Evolutionary conservation across 2,888 invertebrate species (phyloP), one percentile per base, ranked within the genome.

Genomic region (Dermolepida albohirtum): DNA sequence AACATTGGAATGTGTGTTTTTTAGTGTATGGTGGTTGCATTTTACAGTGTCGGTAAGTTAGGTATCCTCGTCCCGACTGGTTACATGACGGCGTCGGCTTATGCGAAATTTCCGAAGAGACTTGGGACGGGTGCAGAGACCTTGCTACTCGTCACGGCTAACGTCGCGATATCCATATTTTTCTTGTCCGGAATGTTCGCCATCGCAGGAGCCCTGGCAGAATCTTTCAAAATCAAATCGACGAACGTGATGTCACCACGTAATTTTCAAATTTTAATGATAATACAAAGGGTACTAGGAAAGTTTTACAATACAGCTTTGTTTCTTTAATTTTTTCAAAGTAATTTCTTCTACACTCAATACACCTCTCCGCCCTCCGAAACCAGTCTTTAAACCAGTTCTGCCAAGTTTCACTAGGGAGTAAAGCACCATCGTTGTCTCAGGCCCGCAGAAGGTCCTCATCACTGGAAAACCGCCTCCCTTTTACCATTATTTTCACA

Each of bases 31-130:
- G 49, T 70, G 27, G 65, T 68, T 8, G 67, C 57, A 10, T 64
- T 68, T 34, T 68, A 51, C 14, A 64, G 69, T 47, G 43, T 68
- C 34, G 66, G 69, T 17, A 73, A 71, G 55, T 51, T 75, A 34
- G 74, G 74, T 7, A 17, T 76, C 12, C 63, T 74, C 7, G 59
- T 70, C 17, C 76, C 76, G 0, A 66, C 69, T n/a, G 75, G 76
- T 4, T 73, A 72, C 50, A 75, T 75, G 76, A 74, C 76, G 1
- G 71, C 66, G 43, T 70, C 73, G 5, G 74, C 75, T 8, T 75
- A 72, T 66, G 70, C 71, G 1, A 71, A 68, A 39, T 72, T 72
- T 22, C 63, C 68, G 1, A 73, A 71, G 39, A 55, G 69, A 27
- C 39, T 70, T n/a, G 71, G 71, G 5, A 68, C 71, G 6, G 72